Conservation (phyloP, 2,888 invertebrate genomes). For the Himalopsyche anomala region DNA sequence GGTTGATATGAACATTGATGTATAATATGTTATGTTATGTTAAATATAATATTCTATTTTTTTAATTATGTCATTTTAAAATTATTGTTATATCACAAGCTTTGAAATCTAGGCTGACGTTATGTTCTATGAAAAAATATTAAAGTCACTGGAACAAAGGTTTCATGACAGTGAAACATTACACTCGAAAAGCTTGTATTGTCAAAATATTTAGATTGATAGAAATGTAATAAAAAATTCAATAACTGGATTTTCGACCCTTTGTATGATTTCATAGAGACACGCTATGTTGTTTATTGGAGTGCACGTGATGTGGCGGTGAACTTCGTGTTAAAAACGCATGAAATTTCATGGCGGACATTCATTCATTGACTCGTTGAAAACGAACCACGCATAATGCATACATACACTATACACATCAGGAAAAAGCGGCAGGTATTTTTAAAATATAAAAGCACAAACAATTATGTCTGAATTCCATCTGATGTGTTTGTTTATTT, state of each 20-base stretch:
- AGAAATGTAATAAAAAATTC: slow-evolving; percentile 42
- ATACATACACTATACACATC: too few species aligned
- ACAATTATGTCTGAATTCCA: too few species aligned
- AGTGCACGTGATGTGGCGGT: slow-evolving; percentile 27
- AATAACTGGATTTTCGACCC: slow-evolving; percentile 22
- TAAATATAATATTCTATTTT: too few species aligned
- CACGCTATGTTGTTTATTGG: slow-evolving; percentile 29
- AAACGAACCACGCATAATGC: background rate
- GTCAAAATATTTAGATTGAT: slow-evolving; percentile 38
- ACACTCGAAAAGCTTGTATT: background rate
- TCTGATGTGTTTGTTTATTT: too few species aligned
- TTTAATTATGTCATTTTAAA: too few species aligned
- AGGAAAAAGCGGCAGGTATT: too few species aligned
- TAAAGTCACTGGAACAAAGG: slow-evolving; percentile 4
- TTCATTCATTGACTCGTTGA: slow-evolving; percentile 27
- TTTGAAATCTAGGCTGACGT: too few species aligned
- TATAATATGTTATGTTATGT: too few species aligned
- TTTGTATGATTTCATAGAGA: background rate
- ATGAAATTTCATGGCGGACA: background rate
- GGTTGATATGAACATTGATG: too few species aligned
- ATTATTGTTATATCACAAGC: too few species aligned
- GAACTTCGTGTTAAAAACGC: slow-evolving; percentile 23
- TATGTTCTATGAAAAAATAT: too few species aligned
- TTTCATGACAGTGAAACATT: background rate
- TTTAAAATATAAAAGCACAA: too few species aligned